These are phyloP conservation scores for Nemoura dubitans DNA, from an alignment of 2,888 invertebrate genomes.

Conservation along the genomic window DNA sequence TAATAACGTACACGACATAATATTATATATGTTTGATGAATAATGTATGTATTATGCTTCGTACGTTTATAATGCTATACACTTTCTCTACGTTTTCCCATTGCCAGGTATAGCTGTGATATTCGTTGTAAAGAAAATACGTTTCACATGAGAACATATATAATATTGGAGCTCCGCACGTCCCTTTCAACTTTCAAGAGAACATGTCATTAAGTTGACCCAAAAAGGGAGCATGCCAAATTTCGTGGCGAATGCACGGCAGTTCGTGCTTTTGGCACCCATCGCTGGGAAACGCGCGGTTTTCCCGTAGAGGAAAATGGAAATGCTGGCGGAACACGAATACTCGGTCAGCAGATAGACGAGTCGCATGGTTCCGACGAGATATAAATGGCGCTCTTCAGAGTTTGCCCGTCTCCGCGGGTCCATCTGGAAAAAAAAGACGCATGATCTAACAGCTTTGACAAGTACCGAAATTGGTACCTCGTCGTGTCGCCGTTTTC, in stretches of 20 bases:
- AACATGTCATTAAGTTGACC: neutral
- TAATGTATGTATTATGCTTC: neutral
- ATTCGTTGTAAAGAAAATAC: too few relatives aligned
- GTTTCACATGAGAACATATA: too few relatives aligned
- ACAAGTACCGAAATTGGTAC: too few relatives aligned
- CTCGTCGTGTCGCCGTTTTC: too few relatives aligned
- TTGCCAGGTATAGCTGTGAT: too few relatives aligned
- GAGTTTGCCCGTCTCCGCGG: neutral
- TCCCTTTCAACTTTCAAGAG: neutral
- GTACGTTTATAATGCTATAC: neutral
- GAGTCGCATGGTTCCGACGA: neutral
- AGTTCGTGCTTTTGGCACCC: neutral
- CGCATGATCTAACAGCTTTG: neutral
- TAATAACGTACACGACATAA: neutral
- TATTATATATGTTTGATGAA: neutral
- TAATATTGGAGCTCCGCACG: too few relatives aligned
- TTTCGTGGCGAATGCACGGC: neutral
- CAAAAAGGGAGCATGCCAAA: constrained; percentile 4
- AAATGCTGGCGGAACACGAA: neutral
- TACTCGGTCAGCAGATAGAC: neutral
- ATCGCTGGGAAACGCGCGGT: neutral
- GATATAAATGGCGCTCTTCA: neutral
- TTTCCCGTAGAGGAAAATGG: neutral
- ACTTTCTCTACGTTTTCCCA: too few relatives aligned
- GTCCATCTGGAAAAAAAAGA: neutral